A percentile compares a stretch with the other conserved stretches of the same genome.
Evolutionary conservation across 2,888 invertebrate species (phyloP).

Genomic region (Mesoligia furuncula): DNA sequence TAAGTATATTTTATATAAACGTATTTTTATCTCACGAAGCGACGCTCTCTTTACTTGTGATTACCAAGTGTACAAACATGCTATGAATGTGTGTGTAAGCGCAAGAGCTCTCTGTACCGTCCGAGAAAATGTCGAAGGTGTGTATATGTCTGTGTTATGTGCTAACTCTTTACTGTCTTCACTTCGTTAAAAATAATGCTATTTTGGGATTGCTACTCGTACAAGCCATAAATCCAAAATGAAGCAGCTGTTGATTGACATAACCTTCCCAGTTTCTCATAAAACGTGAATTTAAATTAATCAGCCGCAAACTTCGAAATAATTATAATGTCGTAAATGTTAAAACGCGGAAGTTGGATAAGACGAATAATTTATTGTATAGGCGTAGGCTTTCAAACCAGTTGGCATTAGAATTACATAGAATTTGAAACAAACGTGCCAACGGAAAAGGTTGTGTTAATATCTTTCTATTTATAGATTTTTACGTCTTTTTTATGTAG

Average conservation of each 20-base stretch:
- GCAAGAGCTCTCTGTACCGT: too few species aligned
- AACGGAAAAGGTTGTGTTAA: conserved; percentile 25
- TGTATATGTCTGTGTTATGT: too few species aligned
- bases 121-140: too few species aligned
- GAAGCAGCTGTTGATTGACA: not conserved
- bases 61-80: too few species aligned
- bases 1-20: too few species aligned
- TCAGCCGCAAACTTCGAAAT: conserved; percentile 27
- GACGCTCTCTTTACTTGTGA: too few species aligned
- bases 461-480: not conserved
- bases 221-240: not conserved
- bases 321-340: conserved; percentile 42
- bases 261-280: conserved; percentile 25
- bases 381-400: conserved; percentile 52
- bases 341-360: conserved; percentile 50
- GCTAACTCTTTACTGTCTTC: too few species aligned
- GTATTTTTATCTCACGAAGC: too few species aligned
- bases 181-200: not conserved
- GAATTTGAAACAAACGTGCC: conserved; percentile 26
- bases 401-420: conserved; percentile 29
- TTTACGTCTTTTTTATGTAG: not conserved
- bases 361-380: conserved; percentile 30
- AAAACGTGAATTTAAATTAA: conserved; percentile 42
- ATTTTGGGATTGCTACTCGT: not conserved
- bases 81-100: too few species aligned